A percentile compares a stretch with the other conserved stretches of the same genome.
Evolutionary conservation across 2,113 vertebrate genomes (phyloP).

Genomic region (Ammodramus savannarum): DNA sequence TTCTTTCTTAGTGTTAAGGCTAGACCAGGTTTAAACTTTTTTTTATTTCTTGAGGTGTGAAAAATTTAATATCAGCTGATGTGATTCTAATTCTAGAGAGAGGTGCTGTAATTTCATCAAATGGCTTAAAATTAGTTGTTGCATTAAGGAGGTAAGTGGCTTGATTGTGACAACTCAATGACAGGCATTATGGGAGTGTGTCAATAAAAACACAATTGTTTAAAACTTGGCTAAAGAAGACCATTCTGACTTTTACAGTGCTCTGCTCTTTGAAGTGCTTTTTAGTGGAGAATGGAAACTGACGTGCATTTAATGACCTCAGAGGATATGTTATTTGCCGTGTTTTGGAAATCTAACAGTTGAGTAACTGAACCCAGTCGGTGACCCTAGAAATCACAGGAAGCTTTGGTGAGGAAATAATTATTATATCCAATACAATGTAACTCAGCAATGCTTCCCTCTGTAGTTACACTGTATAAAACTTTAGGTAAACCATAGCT

Average conservation of each 20-base stretch:
- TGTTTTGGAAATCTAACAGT: not conserved
- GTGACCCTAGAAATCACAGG: not conserved
- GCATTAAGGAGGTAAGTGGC: not conserved
- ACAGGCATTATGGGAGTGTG: not conserved
- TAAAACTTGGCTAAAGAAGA: not conserved
- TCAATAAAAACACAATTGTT: not conserved
- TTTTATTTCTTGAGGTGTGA: not conserved
- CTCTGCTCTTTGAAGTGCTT: not conserved
- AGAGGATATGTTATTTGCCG: not conserved
- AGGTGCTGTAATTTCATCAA: not conserved
- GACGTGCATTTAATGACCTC: not conserved
- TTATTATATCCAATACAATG: not conserved
- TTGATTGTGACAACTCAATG: not conserved
- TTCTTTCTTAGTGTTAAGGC: not conserved
- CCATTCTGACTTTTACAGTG: not conserved
- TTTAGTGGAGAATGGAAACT: not conserved
- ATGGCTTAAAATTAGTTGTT: not conserved
- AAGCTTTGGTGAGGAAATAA: not conserved
- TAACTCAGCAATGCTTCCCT: not conserved
- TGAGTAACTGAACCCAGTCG: not conserved
- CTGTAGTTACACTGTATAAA: not conserved
- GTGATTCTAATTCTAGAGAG: not conserved
- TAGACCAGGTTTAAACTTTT: not conserved
- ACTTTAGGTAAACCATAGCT: not conserved
- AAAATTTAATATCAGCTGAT: not conserved